Conservation (phyloP, 2,797 vertebrate genomes). For the Poecile montanus region DNA sequence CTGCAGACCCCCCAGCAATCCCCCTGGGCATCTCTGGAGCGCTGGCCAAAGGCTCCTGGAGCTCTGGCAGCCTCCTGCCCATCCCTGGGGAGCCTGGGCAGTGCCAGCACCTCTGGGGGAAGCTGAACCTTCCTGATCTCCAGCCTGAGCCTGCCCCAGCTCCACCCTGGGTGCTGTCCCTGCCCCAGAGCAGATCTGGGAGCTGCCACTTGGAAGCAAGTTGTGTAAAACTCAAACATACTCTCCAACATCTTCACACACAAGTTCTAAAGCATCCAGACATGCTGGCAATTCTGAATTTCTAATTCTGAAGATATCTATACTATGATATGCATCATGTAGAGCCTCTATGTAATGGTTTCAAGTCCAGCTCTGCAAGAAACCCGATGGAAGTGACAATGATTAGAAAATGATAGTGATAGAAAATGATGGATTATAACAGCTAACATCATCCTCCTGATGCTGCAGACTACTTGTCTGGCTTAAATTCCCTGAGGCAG, state of each 20-base stretch:
- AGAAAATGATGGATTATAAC: neutral
- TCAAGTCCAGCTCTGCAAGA: neutral
- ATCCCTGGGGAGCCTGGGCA: neutral
- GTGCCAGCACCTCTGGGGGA: neutral
- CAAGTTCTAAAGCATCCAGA: neutral
- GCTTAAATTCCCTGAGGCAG: neutral
- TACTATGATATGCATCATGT: neutral
- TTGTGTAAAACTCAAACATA: neutral
- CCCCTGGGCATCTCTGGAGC: accelerated
- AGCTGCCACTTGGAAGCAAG: neutral
- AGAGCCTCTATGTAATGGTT: neutral
- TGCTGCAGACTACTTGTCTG: neutral
- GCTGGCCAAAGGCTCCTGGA: accelerated
- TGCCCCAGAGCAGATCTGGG: neutral
- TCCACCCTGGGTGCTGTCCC: neutral
- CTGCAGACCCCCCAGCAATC: neutral
- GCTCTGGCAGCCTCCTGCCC: neutral
- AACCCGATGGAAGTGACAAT: neutral
- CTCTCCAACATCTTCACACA: neutral
- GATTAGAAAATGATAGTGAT: neutral
- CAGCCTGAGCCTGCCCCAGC: accelerated
- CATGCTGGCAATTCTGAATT: neutral
- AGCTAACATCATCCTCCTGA: neutral
- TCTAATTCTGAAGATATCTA: neutral
- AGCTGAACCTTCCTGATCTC: neutral